These are phyloP conservation scores for Sebastes vulpes DNA, from an alignment of 2,797 vertebrate genomes.

Conservation along the genomic window DNA sequence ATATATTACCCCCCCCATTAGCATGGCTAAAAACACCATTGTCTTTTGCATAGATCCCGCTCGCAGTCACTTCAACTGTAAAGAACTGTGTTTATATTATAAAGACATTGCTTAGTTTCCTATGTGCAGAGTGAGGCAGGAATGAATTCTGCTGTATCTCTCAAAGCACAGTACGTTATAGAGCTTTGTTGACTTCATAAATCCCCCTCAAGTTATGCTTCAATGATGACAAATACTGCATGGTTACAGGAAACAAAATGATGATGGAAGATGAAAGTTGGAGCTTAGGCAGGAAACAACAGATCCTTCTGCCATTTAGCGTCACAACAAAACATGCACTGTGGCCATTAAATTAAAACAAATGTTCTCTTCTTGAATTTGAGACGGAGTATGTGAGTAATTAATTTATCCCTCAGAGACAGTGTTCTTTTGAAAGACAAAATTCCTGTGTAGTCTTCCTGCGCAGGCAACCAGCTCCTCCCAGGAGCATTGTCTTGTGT, in stretches of 20 bases:
- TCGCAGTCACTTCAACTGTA: neutral
- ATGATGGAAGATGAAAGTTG: slow-evolving; percentile 47
- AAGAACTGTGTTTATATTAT: neutral
- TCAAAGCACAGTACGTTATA: slow-evolving; percentile 1
- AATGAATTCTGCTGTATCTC: neutral
- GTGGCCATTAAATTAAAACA: slow-evolving; percentile 30
- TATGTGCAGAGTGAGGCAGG: neutral
- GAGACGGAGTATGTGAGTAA: slow-evolving; percentile 10
- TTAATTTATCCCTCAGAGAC: slow-evolving; percentile 45
- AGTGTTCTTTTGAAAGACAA: slow-evolving; percentile 25
- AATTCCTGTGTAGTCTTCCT: slow-evolving; percentile 12
- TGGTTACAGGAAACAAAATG: slow-evolving; percentile 32
- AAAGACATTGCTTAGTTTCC: neutral
- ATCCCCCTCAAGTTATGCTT: slow-evolving; percentile 38
- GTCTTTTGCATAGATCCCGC: neutral
- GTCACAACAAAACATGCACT: slow-evolving; percentile 18
- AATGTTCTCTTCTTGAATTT: slow-evolving; percentile 24
- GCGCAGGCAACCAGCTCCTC: slow-evolving; percentile 34
- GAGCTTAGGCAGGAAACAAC: slow-evolving; percentile 20
- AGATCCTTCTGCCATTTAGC: slow-evolving; percentile 25
- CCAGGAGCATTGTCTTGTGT: slow-evolving; percentile 38
- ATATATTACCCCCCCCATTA: neutral
- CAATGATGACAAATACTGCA: slow-evolving; percentile 48
- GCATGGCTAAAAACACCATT: neutral
- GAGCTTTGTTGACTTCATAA: slow-evolving; percentile 25